These are phyloP conservation scores for Coregonus suidteri DNA, from an alignment of 2,797 vertebrate species.

Conservation along the genomic window DNA sequence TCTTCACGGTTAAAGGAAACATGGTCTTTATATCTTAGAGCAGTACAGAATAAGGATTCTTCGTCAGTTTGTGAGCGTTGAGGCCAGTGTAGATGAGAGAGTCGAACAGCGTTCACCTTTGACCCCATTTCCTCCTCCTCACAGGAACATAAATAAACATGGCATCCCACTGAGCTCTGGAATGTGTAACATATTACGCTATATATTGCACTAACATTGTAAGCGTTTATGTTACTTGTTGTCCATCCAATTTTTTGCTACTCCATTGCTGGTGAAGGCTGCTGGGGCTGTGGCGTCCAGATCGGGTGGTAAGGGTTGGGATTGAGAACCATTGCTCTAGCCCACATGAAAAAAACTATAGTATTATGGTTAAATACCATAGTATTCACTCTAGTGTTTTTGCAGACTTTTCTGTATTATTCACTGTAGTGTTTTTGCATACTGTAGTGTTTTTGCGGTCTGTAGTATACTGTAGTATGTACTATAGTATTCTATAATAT, in stretches of 20 bases:
- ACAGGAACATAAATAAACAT: slow-evolving; percentile 64
- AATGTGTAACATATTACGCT: slow-evolving; percentile 61
- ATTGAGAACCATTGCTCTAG: slow-evolving; percentile 42
- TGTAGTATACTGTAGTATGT: too few species aligned
- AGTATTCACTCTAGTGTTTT: too few species aligned
- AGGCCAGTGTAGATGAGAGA: neutral
- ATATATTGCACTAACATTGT: too few species aligned
- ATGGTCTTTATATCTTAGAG: neutral
- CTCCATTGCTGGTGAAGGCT: neutral
- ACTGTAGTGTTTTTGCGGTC: too few species aligned
- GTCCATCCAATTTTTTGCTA: too few species aligned
- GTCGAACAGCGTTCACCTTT: slow-evolving; percentile 49
- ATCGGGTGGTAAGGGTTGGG: neutral
- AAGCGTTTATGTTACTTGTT: too few species aligned
- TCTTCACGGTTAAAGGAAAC: too few species aligned
- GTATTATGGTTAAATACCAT: too few species aligned
- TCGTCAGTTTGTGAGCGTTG: neutral
- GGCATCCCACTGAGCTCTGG: slow-evolving; percentile 50
- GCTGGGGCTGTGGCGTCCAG: neutral
- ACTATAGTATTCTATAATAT: too few species aligned
- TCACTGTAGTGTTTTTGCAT: too few species aligned
- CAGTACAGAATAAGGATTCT: neutral
- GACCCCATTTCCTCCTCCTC: slow-evolving; percentile 60
- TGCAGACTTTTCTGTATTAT: too few species aligned
- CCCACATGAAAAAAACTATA: too few species aligned